Percentiles rank a stretch among this genome's conserved stretches.
Evolutionary conservation across 2,113 vertebrate genomes (phyloP).

Genomic region (Onychostruthus taczanowskii): DNA sequence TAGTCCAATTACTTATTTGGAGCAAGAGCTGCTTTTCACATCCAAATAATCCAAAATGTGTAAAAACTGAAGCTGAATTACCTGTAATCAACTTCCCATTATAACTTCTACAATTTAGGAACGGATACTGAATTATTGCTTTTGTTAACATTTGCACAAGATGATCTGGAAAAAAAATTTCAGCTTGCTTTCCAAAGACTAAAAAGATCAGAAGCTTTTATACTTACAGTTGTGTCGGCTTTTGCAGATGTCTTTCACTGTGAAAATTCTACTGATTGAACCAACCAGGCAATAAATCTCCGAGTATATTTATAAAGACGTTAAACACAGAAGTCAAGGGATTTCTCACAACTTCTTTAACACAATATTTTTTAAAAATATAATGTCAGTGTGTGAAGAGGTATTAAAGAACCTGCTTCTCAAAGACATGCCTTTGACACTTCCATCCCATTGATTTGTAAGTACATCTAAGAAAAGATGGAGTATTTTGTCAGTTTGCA

Average conservation of each 20-base stretch:
- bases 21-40: background rate
- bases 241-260: background rate
- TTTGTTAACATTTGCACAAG: background rate
- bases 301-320: background rate
- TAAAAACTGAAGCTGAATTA: background rate
- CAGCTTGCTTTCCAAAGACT: background rate
- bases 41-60: background rate
- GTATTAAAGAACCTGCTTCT: conserved; percentile 27
- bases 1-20: background rate
- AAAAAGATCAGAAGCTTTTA: background rate
- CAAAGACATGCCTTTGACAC: conserved; percentile 28
- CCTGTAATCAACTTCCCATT: background rate
- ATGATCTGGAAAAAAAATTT: background rate
- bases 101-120: background rate
- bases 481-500: conserved; percentile 30
- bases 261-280: background rate
- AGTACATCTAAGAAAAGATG: conserved; percentile 1
- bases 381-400: conserved; percentile 4
- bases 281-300: background rate
- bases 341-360: conserved; percentile 28
- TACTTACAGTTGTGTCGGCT: background rate
- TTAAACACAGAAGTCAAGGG: conserved; percentile 10
- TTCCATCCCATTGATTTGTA: conserved; percentile 44
- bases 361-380: background rate
- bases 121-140: background rate